Conservation (phyloP, 2,797 vertebrate genomes). For the Stomatorhinus walkeri region DNA sequence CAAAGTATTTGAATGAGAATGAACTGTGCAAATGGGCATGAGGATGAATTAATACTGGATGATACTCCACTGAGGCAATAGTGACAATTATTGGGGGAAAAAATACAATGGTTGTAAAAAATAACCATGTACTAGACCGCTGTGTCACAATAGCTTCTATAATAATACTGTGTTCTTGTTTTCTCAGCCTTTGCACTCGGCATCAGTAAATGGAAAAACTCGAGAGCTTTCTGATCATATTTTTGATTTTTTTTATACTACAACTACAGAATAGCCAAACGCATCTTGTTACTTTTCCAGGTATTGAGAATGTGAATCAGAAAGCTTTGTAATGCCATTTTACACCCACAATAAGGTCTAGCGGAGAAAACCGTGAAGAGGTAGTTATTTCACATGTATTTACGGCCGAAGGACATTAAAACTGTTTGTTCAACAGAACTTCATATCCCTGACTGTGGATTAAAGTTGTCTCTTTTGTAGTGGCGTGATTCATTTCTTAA, state of each 20-base stretch:
- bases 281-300: neutral
- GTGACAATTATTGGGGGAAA: neutral
- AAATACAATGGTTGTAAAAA: neutral
- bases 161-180: neutral
- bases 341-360: neutral
- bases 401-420: neutral
- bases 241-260: neutral
- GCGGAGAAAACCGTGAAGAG: neutral
- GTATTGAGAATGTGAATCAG: neutral
- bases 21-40: neutral
- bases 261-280: neutral
- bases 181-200: neutral
- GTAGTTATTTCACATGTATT: neutral
- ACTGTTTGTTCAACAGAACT: neutral
- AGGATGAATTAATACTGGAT: neutral
- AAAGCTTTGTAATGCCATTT: slow-evolving; percentile 1
- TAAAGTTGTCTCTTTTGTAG: neutral
- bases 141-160: neutral
- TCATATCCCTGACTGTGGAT: neutral
- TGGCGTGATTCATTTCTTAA: neutral
- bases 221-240: neutral
- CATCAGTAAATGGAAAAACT: neutral
- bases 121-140: neutral
- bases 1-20: neutral
- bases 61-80: slow-evolving; percentile 2